A percentile compares a stretch with the other conserved stretches of the same genome.
Conservation (phyloP, 2,888 invertebrate species). For the Caenorhabditis becei region DNA sequence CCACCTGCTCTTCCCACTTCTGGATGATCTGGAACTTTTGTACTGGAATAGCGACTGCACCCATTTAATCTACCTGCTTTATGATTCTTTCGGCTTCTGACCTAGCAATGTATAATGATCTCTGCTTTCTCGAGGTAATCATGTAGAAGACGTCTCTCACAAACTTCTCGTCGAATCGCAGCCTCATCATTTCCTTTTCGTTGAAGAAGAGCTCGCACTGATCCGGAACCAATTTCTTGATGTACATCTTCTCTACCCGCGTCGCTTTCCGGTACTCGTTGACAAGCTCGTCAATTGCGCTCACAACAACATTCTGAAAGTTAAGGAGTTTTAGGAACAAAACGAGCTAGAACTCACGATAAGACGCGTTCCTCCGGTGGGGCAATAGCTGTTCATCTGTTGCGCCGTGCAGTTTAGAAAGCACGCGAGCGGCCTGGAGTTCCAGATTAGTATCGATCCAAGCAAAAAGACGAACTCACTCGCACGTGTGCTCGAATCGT, state of each 20-base stretch:
- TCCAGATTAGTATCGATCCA: neutral
- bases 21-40: neutral
- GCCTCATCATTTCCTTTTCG: neutral
- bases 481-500: constrained; percentile 11
- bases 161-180: constrained; percentile 27
- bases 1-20: neutral
- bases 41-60: neutral
- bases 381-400: constrained; percentile 28
- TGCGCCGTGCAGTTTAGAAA: constrained; percentile 28
- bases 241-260: neutral
- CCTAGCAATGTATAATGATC: neutral
- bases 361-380: constrained; percentile 23
- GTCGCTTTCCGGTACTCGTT: constrained; percentile 10
- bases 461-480: neutral
- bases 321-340: neutral
- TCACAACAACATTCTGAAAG: constrained; percentile 14
- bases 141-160: constrained; percentile 22
- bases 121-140: constrained; percentile 18
- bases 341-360: constrained; percentile 2
- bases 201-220: constrained; percentile 16
- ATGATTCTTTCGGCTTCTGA: constrained; percentile 18
- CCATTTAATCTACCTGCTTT: neutral
- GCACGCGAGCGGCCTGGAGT: constrained; percentile 28
- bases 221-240: constrained; percentile 8
- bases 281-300: constrained; percentile 17